These are phyloP conservation scores for Limnephilus lunatus DNA, from an alignment of 2,888 invertebrate genomes.

Conservation along the genomic window DNA sequence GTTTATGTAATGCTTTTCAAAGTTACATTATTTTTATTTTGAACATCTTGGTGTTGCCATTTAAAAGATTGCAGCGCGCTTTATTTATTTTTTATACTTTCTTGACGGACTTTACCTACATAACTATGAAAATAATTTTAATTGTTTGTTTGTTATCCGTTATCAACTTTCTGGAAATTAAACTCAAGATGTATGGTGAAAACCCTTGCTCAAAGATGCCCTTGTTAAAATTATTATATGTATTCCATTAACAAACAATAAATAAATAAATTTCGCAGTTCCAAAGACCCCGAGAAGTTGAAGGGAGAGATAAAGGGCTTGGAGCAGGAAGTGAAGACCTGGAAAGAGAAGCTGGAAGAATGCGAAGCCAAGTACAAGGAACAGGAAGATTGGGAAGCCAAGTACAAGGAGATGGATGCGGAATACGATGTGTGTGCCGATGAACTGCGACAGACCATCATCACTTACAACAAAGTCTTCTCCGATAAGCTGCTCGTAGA, in stretches of 20 bases:
- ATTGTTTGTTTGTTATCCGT: background rate
- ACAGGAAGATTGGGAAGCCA: slow-evolving; percentile 68
- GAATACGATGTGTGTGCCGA: slow-evolving; percentile 74
- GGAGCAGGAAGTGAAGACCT: slow-evolving; percentile 71
- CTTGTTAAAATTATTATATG: background rate
- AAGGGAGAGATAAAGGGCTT: slow-evolving; percentile 70
- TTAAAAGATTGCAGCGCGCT: no score
- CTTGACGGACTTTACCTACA: no score
- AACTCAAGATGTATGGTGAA: background rate
- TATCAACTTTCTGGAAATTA: background rate
- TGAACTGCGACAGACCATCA: slow-evolving; percentile 71
- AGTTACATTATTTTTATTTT: no score
- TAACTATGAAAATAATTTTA: no score
- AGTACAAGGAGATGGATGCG: slow-evolving; percentile 72
- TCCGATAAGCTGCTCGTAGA: slow-evolving; percentile 71
- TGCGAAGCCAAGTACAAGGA: slow-evolving; percentile 72
- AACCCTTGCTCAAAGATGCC: background rate
- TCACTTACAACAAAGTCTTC: slow-evolving; percentile 70
- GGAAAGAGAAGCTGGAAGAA: slow-evolving; percentile 70
- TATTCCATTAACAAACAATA: background rate
- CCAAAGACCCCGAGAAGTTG: slow-evolving; percentile 56
- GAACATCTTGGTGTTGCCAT: no score
- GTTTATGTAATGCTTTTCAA: no score
- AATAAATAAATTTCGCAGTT: background rate
- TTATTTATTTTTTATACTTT: no score